These are phyloP conservation scores for Thunnus albacares DNA, from an alignment of 2,797 vertebrate species.

Conservation along the genomic window DNA sequence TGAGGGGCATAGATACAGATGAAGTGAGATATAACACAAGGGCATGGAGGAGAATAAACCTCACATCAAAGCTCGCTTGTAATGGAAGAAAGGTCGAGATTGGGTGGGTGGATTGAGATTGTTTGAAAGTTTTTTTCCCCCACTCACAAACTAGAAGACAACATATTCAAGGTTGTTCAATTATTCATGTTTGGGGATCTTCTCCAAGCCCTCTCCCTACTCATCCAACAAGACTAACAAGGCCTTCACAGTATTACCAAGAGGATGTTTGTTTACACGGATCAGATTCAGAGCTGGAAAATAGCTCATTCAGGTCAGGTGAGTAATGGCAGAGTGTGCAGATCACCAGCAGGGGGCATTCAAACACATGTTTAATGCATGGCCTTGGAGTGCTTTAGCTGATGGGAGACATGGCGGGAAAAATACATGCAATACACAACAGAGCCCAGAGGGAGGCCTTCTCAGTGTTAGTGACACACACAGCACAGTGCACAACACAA, in stretches of 20 bases:
- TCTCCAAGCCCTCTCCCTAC: conserved; percentile 43
- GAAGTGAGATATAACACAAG: conserved; percentile 9
- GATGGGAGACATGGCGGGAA: not conserved
- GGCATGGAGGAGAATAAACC: conserved; percentile 26
- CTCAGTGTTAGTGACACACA: conserved; percentile 10
- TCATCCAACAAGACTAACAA: conserved; percentile 65
- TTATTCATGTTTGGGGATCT: conserved; percentile 70
- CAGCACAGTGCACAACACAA: not conserved
- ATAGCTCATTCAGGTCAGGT: conserved; percentile 27
- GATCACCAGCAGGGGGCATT: conserved; percentile 56
- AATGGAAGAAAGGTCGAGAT: conserved; percentile 33
- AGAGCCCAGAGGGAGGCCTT: conserved; percentile 19
- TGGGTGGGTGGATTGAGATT: conserved; percentile 27
- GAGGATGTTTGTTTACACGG: conserved; percentile 67
- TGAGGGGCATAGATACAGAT: conserved; percentile 1
- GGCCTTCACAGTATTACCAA: conserved; percentile 54
- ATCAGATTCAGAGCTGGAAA: conserved; percentile 44
- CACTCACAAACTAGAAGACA: conserved; percentile 40
- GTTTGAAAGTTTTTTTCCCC: conserved; percentile 41
- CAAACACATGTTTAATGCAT: conserved; percentile 3
- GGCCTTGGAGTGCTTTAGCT: not conserved
- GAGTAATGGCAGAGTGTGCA: not conserved
- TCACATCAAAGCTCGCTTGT: conserved; percentile 39
- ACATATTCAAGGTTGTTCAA: conserved; percentile 62
- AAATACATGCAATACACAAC: conserved; percentile 8